Evolutionary conservation across 2,113 vertebrate genomes (phyloP).

Genomic region (Lepus timidus): DNA sequence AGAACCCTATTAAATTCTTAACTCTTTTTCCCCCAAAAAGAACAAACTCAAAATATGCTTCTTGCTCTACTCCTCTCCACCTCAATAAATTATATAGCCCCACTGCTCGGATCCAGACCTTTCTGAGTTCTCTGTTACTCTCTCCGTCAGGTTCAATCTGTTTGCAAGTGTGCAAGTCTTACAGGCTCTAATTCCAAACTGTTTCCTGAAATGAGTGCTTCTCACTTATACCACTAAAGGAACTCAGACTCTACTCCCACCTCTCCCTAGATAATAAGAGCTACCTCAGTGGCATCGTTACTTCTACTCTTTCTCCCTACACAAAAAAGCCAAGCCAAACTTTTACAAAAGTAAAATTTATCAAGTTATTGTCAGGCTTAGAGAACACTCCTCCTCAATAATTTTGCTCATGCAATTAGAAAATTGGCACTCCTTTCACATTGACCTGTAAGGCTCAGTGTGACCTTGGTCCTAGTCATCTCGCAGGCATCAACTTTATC

Average conservation of each 20-base stretch:
- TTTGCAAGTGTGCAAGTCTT: not conserved
- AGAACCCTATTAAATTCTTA: not conserved
- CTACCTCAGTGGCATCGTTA: not conserved
- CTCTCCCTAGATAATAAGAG: not conserved
- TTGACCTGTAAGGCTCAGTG: not conserved
- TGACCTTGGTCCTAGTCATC: not conserved
- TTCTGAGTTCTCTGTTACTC: not conserved
- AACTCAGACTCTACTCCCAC: not conserved
- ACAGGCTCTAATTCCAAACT: not conserved
- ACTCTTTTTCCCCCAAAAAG: not conserved
- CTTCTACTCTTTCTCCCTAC: not conserved
- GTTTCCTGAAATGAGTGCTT: not conserved
- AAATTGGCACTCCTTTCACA: not conserved
- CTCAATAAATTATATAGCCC: not conserved
- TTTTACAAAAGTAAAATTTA: not conserved
- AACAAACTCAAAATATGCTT: not conserved
- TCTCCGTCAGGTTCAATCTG: not conserved
- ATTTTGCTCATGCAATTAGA: not conserved
- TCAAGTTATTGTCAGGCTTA: not conserved
- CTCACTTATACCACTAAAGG: not conserved
- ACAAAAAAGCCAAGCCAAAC: not conserved
- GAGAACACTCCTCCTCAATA: not conserved
- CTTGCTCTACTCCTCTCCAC: not conserved
- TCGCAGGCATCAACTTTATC: not conserved
- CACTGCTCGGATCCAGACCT: not conserved